Conservation (phyloP, 2,113 vertebrate genomes). For the Atrichornis clamosus region DNA sequence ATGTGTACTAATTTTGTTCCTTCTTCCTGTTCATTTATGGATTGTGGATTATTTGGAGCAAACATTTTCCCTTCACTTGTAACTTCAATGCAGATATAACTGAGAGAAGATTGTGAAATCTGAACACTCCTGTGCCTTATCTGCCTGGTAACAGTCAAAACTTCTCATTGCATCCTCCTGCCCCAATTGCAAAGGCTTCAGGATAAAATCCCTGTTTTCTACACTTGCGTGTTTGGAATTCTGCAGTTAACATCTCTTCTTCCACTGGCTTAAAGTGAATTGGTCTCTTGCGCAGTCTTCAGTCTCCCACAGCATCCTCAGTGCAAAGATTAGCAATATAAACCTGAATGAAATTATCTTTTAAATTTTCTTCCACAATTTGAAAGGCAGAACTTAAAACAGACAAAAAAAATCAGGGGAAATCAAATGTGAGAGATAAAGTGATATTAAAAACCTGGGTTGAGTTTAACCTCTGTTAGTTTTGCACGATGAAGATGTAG, state of each 20-base stretch:
- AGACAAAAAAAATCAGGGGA: not conserved
- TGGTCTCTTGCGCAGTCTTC: not conserved
- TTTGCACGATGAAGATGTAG: not conserved
- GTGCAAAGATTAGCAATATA: not conserved
- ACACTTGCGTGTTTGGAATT: not conserved
- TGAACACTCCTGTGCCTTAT: accelerated
- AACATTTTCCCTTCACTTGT: not conserved
- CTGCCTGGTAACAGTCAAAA: not conserved
- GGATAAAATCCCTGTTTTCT: not conserved
- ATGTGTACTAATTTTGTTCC: not conserved
- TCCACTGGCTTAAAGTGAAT: not conserved
- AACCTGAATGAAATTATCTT: not conserved
- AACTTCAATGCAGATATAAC: not conserved
- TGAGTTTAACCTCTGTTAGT: not conserved
- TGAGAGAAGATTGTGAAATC: not conserved
- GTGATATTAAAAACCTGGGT: not conserved
- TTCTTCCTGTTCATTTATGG: not conserved
- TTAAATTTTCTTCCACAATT: not conserved
- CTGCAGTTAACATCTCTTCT: not conserved
- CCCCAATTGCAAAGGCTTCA: not conserved
- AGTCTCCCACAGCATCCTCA: not conserved
- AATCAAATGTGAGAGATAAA: not conserved
- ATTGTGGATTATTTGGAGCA: not conserved
- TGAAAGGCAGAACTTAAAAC: not conserved
- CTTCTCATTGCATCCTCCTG: not conserved